Conservation (phyloP, 2,797 vertebrate species). For the Pogoniulus pusillus region DNA sequence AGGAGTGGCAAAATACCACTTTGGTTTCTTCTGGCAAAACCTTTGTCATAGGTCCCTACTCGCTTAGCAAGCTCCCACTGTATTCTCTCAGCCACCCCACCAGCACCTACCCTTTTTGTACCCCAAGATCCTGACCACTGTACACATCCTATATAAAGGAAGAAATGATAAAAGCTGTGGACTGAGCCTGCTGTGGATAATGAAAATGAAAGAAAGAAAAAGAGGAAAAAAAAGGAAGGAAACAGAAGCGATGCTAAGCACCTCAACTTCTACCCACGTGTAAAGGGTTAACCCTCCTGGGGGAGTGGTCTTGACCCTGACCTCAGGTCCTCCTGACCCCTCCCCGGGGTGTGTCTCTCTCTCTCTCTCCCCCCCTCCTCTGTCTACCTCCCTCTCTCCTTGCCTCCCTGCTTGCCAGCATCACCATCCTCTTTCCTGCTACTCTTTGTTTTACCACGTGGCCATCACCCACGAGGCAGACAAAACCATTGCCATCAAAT, state of each 20-base stretch:
- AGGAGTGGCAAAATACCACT: not conserved
- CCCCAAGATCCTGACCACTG: rapidly evolving
- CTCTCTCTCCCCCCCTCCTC: too few species aligned
- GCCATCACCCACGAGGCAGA: too few species aligned
- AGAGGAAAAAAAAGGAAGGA: not conserved
- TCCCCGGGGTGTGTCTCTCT: too few species aligned
- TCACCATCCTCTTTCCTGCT: too few species aligned
- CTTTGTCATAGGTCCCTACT: not conserved
- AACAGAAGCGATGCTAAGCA: not conserved
- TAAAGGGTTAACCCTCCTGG: too few species aligned
- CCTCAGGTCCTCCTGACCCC: too few species aligned
- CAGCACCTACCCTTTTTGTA: not conserved
- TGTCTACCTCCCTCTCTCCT: too few species aligned
- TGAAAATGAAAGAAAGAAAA: too few species aligned
- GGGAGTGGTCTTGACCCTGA: too few species aligned
- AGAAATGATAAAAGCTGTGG: not conserved
- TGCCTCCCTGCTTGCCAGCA: too few species aligned
- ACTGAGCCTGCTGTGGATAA: not conserved
- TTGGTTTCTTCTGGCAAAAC: not conserved
- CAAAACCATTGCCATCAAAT: too few species aligned
- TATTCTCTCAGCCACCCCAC: not conserved
- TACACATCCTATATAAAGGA: not conserved
- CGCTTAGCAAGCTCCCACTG: not conserved
- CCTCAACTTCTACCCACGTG: not conserved
- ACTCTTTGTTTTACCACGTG: too few species aligned